phyloP scores from a whole-genome alignment of 2,888 invertebrate species.

The Heliconius ethilla region DNA sequence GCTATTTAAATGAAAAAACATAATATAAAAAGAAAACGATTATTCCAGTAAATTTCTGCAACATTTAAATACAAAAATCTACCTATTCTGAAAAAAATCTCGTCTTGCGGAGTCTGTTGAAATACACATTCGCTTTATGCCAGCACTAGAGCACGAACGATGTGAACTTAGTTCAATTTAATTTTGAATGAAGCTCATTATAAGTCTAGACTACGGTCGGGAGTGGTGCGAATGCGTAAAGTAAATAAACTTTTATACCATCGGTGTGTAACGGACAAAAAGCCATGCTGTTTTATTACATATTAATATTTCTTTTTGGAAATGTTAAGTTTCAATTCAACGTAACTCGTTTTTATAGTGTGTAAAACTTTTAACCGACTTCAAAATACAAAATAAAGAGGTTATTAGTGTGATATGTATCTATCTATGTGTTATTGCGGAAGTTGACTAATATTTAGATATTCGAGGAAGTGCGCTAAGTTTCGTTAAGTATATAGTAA shows the following conservation, averaged over 20 bases:
- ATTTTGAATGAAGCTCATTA: conserved; percentile 33
- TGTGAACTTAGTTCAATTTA: conserved; percentile 28
- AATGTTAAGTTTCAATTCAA: neutral
- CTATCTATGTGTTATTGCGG: neutral
- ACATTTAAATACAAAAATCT: neutral
- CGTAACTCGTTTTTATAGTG: neutral
- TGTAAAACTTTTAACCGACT: neutral
- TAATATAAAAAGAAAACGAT: neutral
- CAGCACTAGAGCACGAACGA: conserved; percentile 21
- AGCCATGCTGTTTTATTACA: neutral
- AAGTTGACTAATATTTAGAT: neutral
- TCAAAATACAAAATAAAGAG: neutral
- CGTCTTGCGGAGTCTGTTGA: conserved; percentile 15
- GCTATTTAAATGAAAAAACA: neutral
- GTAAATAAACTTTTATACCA: conserved; percentile 20
- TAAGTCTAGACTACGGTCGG: conserved; percentile 28
- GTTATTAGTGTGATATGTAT: neutral
- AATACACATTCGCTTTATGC: conserved; percentile 20
- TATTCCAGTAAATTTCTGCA: conserved; percentile 5
- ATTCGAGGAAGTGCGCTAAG: too few relatives aligned
- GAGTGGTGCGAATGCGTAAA: conserved; percentile 30
- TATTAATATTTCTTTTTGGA: neutral
- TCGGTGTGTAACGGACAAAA: conserved; percentile 8
- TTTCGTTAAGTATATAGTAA: too few relatives aligned
- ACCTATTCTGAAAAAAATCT: neutral